Conservation (phyloP, 2,113 vertebrate genomes). For the Scatophagus argus region DNA sequence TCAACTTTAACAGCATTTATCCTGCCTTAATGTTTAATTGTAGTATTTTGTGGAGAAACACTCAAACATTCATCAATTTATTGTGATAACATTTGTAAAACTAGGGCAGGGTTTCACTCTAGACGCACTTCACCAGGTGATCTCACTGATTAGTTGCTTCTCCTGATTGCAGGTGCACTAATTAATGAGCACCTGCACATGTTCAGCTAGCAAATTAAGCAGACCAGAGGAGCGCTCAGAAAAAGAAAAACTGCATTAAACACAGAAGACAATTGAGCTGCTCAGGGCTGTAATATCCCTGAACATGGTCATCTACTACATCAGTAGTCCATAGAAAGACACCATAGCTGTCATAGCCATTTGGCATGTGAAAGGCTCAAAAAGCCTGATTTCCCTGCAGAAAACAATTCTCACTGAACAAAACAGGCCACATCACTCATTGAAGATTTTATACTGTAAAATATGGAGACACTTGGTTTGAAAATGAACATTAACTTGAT, state of each 20-base stretch:
- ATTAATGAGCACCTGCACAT: conserved; percentile 5
- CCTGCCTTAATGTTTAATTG: conserved; percentile 3
- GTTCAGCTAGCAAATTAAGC: not conserved
- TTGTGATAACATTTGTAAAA: conserved; percentile 1
- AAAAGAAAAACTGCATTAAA: not conserved
- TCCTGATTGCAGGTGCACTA: conserved; percentile 1
- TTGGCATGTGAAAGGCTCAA: not conserved
- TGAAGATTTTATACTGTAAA: not conserved
- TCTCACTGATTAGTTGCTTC: conserved; percentile 8
- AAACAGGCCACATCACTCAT: not conserved
- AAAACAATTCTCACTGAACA: not conserved
- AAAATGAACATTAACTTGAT: conserved; percentile 13
- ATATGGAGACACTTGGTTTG: not conserved
- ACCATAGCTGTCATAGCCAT: not conserved
- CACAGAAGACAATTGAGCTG: too few relatives aligned
- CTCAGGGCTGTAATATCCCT: too few relatives aligned
- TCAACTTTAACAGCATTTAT: conserved; percentile 17
- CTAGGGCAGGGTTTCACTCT: not conserved
- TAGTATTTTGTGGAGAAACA: conserved; percentile 18
- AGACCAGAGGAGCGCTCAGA: not conserved
- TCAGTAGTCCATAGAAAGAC: conserved; percentile 3
- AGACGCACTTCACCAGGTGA: conserved; percentile 2
- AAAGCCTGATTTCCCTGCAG: not conserved
- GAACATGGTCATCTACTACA: too few relatives aligned
- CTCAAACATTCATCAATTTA: not conserved